A percentile compares a stretch with the other conserved stretches of the same genome.
These are phyloP conservation scores for Tachysurus fulvidraco DNA, from an alignment of 2,113 vertebrate genomes.

Conservation along the genomic window DNA sequence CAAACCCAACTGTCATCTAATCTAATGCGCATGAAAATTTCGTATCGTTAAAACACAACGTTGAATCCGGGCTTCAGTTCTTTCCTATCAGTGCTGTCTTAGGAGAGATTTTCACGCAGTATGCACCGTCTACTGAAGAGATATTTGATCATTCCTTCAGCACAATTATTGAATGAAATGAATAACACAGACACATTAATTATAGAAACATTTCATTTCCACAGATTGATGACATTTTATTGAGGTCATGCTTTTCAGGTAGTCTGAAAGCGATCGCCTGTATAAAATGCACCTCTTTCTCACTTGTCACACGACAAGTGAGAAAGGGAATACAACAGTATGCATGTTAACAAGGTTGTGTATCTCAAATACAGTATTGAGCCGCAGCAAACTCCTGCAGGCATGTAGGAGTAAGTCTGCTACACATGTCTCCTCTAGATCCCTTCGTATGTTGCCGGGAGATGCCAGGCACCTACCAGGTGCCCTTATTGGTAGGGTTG, in stretches of 20 bases:
- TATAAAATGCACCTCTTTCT: background rate
- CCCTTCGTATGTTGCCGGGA: constrained; percentile 13
- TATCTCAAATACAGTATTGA: constrained; percentile 8
- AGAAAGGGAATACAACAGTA: background rate
- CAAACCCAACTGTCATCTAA: background rate
- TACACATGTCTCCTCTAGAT: constrained; percentile 18
- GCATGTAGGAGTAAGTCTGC: constrained; percentile 19
- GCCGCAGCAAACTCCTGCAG: background rate
- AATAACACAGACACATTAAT: background rate
- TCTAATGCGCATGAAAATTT: background rate
- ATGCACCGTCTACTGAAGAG: background rate
- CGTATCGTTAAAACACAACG: background rate
- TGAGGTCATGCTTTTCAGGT: background rate
- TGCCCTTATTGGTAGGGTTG: no score
- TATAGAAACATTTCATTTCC: background rate
- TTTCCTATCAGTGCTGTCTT: background rate
- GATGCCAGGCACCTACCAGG: constrained; percentile 8
- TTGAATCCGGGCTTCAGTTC: background rate
- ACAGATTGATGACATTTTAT: background rate
- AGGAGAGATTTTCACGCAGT: background rate
- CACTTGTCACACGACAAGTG: background rate
- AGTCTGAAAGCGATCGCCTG: background rate
- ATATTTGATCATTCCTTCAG: background rate
- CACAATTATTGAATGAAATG: background rate
- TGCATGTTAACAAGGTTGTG: background rate